Conservation (phyloP, 2,113 vertebrate species). For the Muntiacus muntjak region DNA sequence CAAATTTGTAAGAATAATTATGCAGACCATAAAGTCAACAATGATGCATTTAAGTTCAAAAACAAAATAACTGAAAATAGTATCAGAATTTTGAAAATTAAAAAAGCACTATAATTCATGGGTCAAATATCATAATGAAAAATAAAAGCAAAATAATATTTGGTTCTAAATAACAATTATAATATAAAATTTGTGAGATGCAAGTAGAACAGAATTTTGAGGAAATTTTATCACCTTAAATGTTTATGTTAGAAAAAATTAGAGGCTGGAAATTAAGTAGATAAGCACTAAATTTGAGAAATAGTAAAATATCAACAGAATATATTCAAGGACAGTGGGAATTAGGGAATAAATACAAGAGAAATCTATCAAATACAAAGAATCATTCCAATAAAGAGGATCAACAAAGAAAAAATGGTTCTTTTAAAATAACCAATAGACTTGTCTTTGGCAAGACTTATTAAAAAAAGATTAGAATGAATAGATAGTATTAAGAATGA, state of each 20-base stretch:
- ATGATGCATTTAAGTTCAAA: background rate
- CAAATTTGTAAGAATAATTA: background rate
- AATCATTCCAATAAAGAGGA: background rate
- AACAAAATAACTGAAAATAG: background rate
- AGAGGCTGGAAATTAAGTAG: background rate
- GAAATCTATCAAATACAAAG: background rate
- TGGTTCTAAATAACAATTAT: background rate
- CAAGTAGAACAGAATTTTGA: background rate
- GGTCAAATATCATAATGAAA: background rate
- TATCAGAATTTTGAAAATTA: background rate
- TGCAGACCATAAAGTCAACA: background rate
- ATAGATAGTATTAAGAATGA: background rate
- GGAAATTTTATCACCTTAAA: background rate
- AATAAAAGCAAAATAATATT: background rate
- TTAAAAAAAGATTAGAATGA: background rate
- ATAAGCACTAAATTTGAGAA: background rate
- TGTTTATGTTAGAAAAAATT: background rate
- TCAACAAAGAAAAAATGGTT: background rate
- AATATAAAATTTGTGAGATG: background rate
- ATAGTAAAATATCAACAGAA: background rate
- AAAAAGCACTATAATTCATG: background rate
- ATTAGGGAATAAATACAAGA: background rate
- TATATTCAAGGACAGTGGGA: background rate
- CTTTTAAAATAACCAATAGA: background rate
- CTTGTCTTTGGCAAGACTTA: background rate